A percentile compares a stretch with the other conserved stretches of the same genome.
Evolutionary conservation across 2,888 invertebrate species (phyloP).

Genomic region (Tetragonisca angustula): DNA sequence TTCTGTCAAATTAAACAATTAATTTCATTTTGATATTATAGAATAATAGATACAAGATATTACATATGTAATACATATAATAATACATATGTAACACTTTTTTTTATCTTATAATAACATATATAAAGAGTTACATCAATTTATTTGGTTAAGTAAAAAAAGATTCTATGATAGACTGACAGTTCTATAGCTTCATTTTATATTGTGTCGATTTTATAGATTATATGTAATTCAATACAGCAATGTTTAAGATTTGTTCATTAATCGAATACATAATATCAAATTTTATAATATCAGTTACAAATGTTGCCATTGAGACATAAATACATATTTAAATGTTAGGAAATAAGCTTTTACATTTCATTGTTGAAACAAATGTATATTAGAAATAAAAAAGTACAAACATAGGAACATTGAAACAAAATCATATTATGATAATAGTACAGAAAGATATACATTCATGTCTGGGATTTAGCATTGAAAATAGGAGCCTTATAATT

Average conservation of each 20-base stretch:
- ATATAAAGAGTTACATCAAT: constrained; percentile 43
- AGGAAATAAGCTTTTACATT: background rate
- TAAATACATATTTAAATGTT: background rate
- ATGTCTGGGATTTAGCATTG: constrained; percentile 38
- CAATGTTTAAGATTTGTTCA: constrained; percentile 27
- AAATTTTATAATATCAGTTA: constrained; percentile 25
- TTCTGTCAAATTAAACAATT: background rate
- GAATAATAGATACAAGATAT: constrained; percentile 8
- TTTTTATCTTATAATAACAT: constrained; percentile 32
- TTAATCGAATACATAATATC: constrained; percentile 12
- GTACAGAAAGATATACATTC: constrained; percentile 20
- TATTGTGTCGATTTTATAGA: constrained; percentile 17
- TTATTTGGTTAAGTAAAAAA: constrained; percentile 35
- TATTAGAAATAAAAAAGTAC: background rate
- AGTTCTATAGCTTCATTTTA: constrained; percentile 43
- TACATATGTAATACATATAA: constrained; percentile 29
- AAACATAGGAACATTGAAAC: background rate
- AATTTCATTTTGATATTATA: background rate
- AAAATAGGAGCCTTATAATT: background rate
- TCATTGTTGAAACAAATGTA: constrained; percentile 5
- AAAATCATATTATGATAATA: background rate
- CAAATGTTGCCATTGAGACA: constrained; percentile 1
- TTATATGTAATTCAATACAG: constrained; percentile 18
- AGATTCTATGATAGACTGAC: constrained; percentile 24
- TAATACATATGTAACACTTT: constrained; percentile 34